Percentiles rank a stretch among this genome's conserved stretches.
Conservation (phyloP, 1,140 invertebrate species). For the Oryctes rhinoceros region DNA sequence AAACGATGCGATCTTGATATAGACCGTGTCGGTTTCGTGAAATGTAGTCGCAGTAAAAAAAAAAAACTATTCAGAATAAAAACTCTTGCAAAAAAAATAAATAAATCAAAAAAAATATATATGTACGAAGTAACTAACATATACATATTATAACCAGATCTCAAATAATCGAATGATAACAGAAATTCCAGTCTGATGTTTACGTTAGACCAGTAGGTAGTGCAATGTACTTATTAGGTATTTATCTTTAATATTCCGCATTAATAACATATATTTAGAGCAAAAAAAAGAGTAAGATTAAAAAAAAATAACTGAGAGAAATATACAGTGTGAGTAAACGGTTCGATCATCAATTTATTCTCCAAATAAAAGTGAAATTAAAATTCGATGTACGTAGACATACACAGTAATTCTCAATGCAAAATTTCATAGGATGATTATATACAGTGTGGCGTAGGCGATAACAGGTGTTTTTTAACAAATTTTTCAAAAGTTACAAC, state of each 20-base stretch:
- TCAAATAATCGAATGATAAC: constrained; percentile 15
- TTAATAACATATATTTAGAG: constrained; percentile 15
- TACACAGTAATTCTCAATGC: too few species aligned
- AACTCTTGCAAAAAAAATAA: neutral
- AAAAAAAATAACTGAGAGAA: neutral
- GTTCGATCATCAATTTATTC: too few species aligned
- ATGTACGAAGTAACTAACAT: neutral
- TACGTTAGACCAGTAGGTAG: constrained; percentile 37
- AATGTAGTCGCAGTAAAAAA: constrained; percentile 2
- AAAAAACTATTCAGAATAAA: neutral
- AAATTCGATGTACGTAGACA: too few species aligned
- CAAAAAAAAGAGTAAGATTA: neutral
- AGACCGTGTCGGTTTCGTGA: constrained; percentile 19
- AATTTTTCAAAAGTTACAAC: too few species aligned
- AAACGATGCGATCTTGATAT: constrained; percentile 12
- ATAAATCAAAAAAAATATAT: constrained; percentile 11
- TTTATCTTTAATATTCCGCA: constrained; percentile 35
- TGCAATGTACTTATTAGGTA: constrained; percentile 17
- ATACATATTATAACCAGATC: constrained; percentile 25
- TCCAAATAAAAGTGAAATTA: too few species aligned
- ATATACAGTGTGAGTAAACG: too few species aligned
- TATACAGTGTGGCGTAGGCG: too few species aligned
- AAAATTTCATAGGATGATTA: too few species aligned
- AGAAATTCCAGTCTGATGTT: constrained; percentile 35
- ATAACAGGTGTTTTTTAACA: too few species aligned